Conservation (phyloP, 92 coral and sea anemone species). For the Bergia sp. region DNA sequence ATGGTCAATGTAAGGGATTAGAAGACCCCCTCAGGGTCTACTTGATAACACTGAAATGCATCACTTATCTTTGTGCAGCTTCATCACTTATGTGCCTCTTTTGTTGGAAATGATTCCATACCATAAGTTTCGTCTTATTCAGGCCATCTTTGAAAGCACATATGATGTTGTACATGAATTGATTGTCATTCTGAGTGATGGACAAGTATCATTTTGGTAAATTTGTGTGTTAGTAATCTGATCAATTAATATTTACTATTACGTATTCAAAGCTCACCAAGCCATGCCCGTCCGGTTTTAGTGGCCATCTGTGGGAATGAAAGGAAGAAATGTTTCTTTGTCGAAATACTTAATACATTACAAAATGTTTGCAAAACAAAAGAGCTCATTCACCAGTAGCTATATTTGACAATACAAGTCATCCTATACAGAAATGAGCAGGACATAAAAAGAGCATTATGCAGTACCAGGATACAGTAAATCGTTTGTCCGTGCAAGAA, state of each 20-base stretch:
- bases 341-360: background rate
- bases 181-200: background rate
- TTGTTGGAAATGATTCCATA: background rate
- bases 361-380: background rate
- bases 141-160: background rate
- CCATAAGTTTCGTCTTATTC: background rate
- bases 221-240: background rate
- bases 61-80: no score
- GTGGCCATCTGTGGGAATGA: conserved; percentile 75
- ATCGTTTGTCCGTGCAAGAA: no score
- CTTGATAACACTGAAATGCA: no score
- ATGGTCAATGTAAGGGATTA: no score
- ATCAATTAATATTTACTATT: background rate
- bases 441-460: background rate
- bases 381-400: no score
- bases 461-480: background rate
- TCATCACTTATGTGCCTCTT: no score
- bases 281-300: conserved; percentile 97
- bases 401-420: no score
- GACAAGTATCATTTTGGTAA: no score
- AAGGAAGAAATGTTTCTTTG: background rate
- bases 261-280: conserved; percentile 60
- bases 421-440: background rate
- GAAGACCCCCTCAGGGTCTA: no score
- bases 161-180: background rate